Evolutionary conservation across 2,113 vertebrate genomes (phyloP).

Genomic region (Sylvilagus bachmani): DNA sequence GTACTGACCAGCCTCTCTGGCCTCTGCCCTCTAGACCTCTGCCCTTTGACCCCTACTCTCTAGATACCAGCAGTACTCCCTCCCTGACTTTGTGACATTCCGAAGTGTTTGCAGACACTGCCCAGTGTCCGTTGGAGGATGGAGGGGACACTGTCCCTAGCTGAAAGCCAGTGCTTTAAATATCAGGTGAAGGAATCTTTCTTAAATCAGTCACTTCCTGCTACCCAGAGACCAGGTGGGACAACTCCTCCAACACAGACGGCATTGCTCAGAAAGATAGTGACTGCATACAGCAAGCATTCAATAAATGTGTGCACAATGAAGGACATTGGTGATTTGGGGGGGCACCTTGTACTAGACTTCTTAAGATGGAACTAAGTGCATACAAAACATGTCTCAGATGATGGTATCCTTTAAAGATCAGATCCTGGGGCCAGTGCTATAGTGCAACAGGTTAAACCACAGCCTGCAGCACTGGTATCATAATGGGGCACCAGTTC

Average conservation of each 20-base stretch:
- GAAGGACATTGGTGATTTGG: background rate
- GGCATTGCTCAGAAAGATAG: background rate
- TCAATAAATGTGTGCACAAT: background rate
- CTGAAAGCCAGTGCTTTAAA: background rate
- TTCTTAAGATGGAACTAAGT: conserved; percentile 9
- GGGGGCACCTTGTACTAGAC: background rate
- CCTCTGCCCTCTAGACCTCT: background rate
- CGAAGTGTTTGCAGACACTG: background rate
- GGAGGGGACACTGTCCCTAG: background rate
- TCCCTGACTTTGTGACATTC: background rate
- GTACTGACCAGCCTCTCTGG: background rate
- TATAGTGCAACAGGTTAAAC: too few species aligned
- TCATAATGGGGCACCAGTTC: too few species aligned
- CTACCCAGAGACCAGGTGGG: background rate
- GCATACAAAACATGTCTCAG: background rate
- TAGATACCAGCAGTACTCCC: background rate
- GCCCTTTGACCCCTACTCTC: background rate
- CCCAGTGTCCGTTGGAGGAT: background rate
- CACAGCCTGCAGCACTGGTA: too few species aligned
- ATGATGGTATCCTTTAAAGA: background rate
- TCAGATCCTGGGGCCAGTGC: background rate
- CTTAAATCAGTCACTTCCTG: background rate
- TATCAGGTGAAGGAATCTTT: conserved; percentile 15
- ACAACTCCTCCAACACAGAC: background rate
- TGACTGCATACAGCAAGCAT: background rate